These are phyloP conservation scores for Cetonia aurata DNA, from an alignment of 2,888 invertebrate species.

Conservation along the genomic window DNA sequence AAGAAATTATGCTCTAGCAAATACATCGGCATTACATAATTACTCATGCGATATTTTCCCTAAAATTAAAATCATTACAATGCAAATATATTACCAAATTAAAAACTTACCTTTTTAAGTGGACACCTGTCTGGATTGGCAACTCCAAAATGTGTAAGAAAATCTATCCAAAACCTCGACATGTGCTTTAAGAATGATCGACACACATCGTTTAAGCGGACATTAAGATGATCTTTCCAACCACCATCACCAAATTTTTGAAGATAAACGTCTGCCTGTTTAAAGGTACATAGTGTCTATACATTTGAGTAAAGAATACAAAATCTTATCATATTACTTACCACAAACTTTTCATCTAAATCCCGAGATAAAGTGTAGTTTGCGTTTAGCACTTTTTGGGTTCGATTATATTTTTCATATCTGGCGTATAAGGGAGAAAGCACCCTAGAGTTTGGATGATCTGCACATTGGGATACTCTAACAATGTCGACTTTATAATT, in stretches of 20 bases:
- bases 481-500: slow-evolving; percentile 40
- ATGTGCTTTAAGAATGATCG: slow-evolving; percentile 26
- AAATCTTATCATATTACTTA: not conserved
- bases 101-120: slow-evolving; percentile 17
- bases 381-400: slow-evolving; percentile 39
- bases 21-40: slow-evolving; percentile 42
- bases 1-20: slow-evolving; percentile 41
- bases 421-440: slow-evolving; percentile 39
- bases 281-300: not conserved
- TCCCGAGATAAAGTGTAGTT: slow-evolving; percentile 37
- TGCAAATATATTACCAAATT: not conserved
- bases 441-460: slow-evolving; percentile 31
- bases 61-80: slow-evolving; percentile 15
- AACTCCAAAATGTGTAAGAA: slow-evolving; percentile 34
- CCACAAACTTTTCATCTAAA: slow-evolving; percentile 41
- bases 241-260: slow-evolving; percentile 42
- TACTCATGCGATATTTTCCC: slow-evolving; percentile 38
- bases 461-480: slow-evolving; percentile 31
- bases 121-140: slow-evolving; percentile 41
- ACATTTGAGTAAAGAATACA: not conserved
- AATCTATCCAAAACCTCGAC: slow-evolving; percentile 40
- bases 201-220: slow-evolving; percentile 28
- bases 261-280: slow-evolving; percentile 18
- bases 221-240: slow-evolving; percentile 36
- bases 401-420: slow-evolving; percentile 41